Conservation (phyloP, 1,140 invertebrate species). For the Diabrotica undecimpunctata region DNA sequence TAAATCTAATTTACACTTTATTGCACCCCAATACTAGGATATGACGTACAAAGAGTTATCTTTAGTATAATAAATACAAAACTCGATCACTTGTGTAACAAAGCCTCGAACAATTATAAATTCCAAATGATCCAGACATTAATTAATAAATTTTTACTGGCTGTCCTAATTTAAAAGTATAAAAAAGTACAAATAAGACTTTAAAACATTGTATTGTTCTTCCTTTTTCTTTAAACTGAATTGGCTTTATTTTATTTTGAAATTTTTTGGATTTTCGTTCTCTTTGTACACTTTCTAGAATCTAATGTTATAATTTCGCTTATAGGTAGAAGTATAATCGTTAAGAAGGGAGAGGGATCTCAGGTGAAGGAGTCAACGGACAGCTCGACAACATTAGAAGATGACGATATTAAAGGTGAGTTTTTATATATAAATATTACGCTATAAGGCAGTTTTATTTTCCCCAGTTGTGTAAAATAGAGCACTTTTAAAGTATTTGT, state of each 20-base stretch:
- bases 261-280: slow-evolving; percentile 14
- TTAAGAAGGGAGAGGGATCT: slow-evolving; percentile 89
- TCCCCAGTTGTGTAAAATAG: neutral
- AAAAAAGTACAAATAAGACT: too few relatives aligned
- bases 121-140: too few relatives aligned
- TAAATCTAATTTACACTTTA: too few relatives aligned
- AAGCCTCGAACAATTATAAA: too few relatives aligned
- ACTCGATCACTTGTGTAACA: too few relatives aligned
- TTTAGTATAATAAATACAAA: too few relatives aligned
- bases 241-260: slow-evolving; percentile 24
- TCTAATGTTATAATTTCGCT: slow-evolving; percentile 21
- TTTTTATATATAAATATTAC: neutral
- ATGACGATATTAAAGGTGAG: slow-evolving; percentile 87
- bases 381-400: slow-evolving; percentile 86
- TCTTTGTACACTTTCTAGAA: neutral
- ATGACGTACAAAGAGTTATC: too few relatives aligned
- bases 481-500: slow-evolving; percentile 5
- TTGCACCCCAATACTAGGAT: too few relatives aligned
- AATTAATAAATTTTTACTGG: too few relatives aligned
- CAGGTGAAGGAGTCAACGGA: slow-evolving; percentile 95
- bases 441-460: neutral
- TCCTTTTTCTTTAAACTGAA: slow-evolving; percentile 5
- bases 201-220: neutral
- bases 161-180: too few relatives aligned
- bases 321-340: slow-evolving; percentile 80